Conservation (phyloP, 2,113 vertebrate species). For the Myrmophylax atrothorax region DNA sequence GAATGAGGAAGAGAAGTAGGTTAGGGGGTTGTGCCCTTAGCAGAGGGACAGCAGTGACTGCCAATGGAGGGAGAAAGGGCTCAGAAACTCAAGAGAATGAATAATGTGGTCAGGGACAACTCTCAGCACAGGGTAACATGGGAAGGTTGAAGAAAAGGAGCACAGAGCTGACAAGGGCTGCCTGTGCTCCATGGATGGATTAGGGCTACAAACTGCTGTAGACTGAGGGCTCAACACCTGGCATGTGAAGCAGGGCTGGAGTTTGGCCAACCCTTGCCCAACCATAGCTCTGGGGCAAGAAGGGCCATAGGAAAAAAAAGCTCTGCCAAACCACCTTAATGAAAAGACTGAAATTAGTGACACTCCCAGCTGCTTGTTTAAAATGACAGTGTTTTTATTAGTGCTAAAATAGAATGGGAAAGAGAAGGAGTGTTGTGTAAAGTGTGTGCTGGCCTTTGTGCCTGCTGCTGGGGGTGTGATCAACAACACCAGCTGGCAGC, state of each 20-base stretch:
- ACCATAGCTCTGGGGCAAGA: not conserved
- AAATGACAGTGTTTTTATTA: slow-evolving; percentile 68
- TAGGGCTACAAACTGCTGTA: not conserved
- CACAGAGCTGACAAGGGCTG: not conserved
- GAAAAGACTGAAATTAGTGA: slow-evolving; percentile 41
- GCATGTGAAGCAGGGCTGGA: not conserved
- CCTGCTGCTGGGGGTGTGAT: slow-evolving; percentile 55
- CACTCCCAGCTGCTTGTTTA: slow-evolving; percentile 60
- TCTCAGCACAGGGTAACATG: not conserved
- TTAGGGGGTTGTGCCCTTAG: not conserved
- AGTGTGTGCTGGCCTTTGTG: slow-evolving; percentile 63
- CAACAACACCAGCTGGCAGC: slow-evolving; percentile 72
- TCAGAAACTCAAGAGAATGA: not conserved
- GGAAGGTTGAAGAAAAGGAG: not conserved
- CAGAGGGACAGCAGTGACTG: not conserved
- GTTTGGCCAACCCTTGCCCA: not conserved
- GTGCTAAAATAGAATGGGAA: slow-evolving; percentile 42
- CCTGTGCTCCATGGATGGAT: not conserved
- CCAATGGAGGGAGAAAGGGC: not conserved
- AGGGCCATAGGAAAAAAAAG: not conserved
- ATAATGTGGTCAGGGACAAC: not conserved
- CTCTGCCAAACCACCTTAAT: slow-evolving; percentile 37
- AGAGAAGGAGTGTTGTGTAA: slow-evolving; percentile 69
- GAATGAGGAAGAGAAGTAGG: not conserved
- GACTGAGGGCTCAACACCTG: not conserved